phyloP scores from a whole-genome alignment of 2,797 vertebrate genomes.

The Myotis planiceps region DNA sequence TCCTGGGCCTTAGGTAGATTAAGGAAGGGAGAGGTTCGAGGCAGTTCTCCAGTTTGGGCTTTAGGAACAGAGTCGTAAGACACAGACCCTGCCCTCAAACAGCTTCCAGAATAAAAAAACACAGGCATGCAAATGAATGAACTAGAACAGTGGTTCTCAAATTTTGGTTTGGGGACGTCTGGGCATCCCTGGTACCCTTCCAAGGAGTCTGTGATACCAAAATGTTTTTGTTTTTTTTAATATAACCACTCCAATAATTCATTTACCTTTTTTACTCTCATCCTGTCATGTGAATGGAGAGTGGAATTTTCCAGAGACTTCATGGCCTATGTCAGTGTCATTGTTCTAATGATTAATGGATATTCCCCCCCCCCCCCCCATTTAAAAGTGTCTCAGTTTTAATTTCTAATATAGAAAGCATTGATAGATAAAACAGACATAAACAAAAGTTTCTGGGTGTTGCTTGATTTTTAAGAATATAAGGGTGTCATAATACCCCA shows the following conservation, averaged over 20 bases:
- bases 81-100: background rate
- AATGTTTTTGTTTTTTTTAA: background rate
- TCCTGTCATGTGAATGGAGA: background rate
- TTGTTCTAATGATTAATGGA: background rate
- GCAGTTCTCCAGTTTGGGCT: background rate
- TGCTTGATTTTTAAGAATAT: constrained; percentile 17
- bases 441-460: background rate
- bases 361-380: background rate
- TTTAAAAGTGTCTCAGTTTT: background rate
- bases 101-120: background rate
- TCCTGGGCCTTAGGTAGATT: background rate
- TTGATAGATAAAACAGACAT: background rate
- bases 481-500: background rate
- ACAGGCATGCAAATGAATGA: background rate
- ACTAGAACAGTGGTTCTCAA: background rate
- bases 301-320: background rate
- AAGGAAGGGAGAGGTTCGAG: background rate
- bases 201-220: background rate
- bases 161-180: background rate
- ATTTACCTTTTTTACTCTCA: background rate
- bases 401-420: background rate
- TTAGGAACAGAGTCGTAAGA: background rate
- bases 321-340: background rate
- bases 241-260: background rate
- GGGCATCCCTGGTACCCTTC: background rate